These are phyloP conservation scores for Hirtodrosophila alboralis DNA, from an alignment of 2,888 invertebrate genomes.

Conservation along the genomic window DNA sequence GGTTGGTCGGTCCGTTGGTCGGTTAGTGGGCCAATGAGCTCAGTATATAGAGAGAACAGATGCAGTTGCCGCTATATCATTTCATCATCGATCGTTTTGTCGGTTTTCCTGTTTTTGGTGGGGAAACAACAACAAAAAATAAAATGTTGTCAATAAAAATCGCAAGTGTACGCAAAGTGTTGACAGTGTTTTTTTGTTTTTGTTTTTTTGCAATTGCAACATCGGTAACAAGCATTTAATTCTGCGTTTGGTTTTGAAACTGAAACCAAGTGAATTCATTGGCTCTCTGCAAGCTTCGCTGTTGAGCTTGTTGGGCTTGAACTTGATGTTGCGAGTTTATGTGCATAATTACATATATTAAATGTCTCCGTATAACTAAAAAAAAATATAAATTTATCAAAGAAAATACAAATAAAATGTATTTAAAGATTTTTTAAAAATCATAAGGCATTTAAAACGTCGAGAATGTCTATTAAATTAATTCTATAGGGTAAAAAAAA, in stretches of 20 bases:
- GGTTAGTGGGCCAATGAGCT: slow-evolving; percentile 46
- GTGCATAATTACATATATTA: too few species aligned
- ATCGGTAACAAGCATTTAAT: slow-evolving; percentile 29
- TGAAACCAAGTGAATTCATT: slow-evolving; percentile 1
- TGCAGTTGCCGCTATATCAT: slow-evolving; percentile 41
- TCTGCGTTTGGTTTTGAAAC: slow-evolving; percentile 23
- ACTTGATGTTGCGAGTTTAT: too few species aligned
- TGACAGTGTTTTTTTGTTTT: slow-evolving; percentile 48
- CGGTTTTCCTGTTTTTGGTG: slow-evolving; percentile 43
- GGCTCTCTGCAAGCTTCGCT: neutral
- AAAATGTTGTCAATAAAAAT: slow-evolving; percentile 42
- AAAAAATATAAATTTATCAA: too few species aligned
- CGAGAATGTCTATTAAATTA: too few species aligned
- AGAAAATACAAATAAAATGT: too few species aligned
- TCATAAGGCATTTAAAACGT: too few species aligned
- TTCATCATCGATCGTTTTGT: slow-evolving; percentile 54
- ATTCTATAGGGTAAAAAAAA: too few species aligned
- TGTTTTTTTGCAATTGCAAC: slow-evolving; percentile 39
- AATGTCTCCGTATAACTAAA: too few species aligned
- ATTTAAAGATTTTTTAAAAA: too few species aligned
- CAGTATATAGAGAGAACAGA: slow-evolving; percentile 65
- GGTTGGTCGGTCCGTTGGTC: too few species aligned
- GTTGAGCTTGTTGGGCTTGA: slow-evolving; percentile 23
- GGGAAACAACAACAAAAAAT: too few species aligned
- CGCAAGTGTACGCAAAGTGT: slow-evolving; percentile 50